Conservation (phyloP, 2,888 invertebrate species). For the Gastrophysa polygoni region DNA sequence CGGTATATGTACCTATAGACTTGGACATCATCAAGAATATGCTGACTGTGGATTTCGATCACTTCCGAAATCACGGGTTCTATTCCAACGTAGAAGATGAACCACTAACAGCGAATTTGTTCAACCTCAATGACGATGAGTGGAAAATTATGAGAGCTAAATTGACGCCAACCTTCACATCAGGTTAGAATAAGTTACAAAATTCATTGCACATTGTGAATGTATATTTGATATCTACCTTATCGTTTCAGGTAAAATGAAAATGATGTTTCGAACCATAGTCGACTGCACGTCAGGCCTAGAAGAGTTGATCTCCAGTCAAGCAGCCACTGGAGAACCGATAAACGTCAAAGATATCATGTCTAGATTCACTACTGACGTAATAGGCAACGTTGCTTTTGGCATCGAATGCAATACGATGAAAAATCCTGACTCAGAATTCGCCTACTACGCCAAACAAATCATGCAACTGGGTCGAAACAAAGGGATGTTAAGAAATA, state of each 20-base stretch:
- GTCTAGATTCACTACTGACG: constrained; percentile 64
- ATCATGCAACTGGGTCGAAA: too few relatives aligned
- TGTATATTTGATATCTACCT: neutral
- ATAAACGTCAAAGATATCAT: constrained; percentile 56
- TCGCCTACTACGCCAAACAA: constrained; percentile 36
- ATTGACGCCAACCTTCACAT: constrained; percentile 47
- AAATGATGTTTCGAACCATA: constrained; percentile 67
- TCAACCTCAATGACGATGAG: constrained; percentile 47
- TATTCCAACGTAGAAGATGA: constrained; percentile 48
- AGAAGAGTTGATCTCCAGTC: constrained; percentile 28
- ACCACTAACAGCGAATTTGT: constrained; percentile 47
- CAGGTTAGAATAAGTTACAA: too few relatives aligned
- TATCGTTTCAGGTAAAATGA: constrained; percentile 65
- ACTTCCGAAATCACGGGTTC: constrained; percentile 51
- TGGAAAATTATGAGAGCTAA: constrained; percentile 57
- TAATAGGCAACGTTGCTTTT: constrained; percentile 64
- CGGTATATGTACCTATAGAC: constrained; percentile 49
- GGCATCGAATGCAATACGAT: constrained; percentile 64
- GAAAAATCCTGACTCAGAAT: constrained; percentile 60
- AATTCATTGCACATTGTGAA: neutral
- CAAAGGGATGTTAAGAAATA: constrained; percentile 37
- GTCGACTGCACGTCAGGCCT: constrained; percentile 56
- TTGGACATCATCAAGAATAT: constrained; percentile 50
- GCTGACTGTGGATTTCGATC: constrained; percentile 50
- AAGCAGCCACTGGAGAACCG: constrained; percentile 21